phyloP scores from a whole-genome alignment of 2,888 invertebrate genomes.

The Chloromyia formosa region DNA sequence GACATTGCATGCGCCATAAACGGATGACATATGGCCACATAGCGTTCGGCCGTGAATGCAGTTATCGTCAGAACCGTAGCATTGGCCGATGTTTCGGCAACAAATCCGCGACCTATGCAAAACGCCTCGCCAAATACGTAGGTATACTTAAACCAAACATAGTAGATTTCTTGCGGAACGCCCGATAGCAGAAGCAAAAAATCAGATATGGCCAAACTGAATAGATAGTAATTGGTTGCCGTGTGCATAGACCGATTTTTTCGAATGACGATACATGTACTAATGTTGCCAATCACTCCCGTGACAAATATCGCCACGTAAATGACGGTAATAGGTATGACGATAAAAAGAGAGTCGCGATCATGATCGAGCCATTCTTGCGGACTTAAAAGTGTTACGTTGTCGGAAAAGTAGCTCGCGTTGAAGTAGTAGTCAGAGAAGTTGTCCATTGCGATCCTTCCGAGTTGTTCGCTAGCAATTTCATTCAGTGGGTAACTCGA shows the following conservation, averaged over 20 bases:
- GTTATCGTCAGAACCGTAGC: constrained; percentile 83
- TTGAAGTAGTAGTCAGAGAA: background rate
- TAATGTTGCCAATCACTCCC: constrained; percentile 82
- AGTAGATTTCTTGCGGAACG: constrained; percentile 83
- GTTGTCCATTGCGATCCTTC: background rate
- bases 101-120: constrained; percentile 79
- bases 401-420: background rate
- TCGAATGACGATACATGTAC: constrained; percentile 85
- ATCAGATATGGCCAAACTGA: constrained; percentile 86
- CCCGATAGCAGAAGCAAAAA: constrained; percentile 78
- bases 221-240: constrained; percentile 82
- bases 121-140: constrained; percentile 82
- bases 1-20: constrained; percentile 81
- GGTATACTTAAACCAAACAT: constrained; percentile 79
- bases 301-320: constrained; percentile 81
- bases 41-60: constrained; percentile 82
- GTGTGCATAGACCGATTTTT: constrained; percentile 85
- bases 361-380: constrained; percentile 57
- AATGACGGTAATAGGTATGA: constrained; percentile 78
- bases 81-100: constrained; percentile 83
- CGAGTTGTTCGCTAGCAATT: no score
- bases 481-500: no score
- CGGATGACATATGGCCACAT: constrained; percentile 72
- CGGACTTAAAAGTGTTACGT: constrained; percentile 28
- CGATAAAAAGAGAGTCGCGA: constrained; percentile 70